Percentiles rank a stretch among this genome's conserved stretches.
Conservation (phyloP, 2,888 invertebrate species). For the Pasiphila rectangulata region DNA sequence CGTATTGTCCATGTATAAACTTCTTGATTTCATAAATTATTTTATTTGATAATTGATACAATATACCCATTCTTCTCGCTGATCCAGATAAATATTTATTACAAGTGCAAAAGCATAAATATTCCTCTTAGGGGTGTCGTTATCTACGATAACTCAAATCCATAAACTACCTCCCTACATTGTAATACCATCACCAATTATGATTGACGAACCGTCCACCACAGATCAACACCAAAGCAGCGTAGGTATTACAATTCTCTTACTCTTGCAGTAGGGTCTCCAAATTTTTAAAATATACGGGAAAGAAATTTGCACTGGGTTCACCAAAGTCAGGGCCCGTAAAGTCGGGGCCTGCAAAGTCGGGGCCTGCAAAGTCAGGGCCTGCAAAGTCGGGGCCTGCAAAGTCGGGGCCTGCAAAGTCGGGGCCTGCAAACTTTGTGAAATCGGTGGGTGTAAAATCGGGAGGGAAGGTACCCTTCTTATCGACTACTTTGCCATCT, state of each 20-base stretch:
- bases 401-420: constrained; percentile 16
- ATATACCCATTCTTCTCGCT: too few species aligned
- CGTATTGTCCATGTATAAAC: too few species aligned
- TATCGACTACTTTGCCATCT: constrained; percentile 46
- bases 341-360: constrained; percentile 16
- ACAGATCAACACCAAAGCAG: constrained; percentile 59
- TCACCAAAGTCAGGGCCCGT: constrained; percentile 28
- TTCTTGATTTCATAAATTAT: too few species aligned
- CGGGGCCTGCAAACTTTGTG: constrained; percentile 23
- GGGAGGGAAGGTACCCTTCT: constrained; percentile 30
- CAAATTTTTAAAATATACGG: constrained; percentile 63
- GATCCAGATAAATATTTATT: too few species aligned
- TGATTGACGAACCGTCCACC: constrained; percentile 23
- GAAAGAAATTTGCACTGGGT: constrained; percentile 53
- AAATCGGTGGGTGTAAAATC: neutral
- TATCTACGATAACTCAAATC: neutral
- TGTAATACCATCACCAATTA: neutral
- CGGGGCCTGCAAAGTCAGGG: constrained; percentile 24
- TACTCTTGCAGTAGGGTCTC: constrained; percentile 65
- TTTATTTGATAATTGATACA: too few species aligned
- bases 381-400: constrained; percentile 27
- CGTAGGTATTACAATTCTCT: constrained; percentile 44
- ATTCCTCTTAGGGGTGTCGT: too few species aligned
- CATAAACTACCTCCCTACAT: neutral
- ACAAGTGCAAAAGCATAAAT: too few species aligned